These are phyloP conservation scores for Lutjanus campechanus DNA, from an alignment of 2,797 vertebrate species.

Conservation along the genomic window DNA sequence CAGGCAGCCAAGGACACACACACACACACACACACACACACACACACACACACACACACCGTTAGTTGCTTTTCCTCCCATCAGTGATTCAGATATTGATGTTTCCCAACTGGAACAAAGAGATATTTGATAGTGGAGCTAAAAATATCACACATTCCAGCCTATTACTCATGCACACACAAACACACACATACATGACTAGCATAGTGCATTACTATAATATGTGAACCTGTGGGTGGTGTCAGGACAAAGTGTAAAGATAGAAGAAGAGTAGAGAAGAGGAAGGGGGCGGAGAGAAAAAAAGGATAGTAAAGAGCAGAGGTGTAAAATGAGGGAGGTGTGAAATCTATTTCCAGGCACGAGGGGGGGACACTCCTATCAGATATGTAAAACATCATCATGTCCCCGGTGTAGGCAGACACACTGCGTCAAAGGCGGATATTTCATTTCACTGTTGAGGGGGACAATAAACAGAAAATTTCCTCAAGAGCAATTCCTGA, in stretches of 20 bases:
- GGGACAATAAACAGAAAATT: no score
- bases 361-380: slow-evolving; percentile 24
- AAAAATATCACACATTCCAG: slow-evolving; percentile 67
- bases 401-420: slow-evolving; percentile 6
- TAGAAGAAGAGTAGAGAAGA: slow-evolving; percentile 20
- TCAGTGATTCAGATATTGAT: slow-evolving; percentile 72
- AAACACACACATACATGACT: slow-evolving; percentile 6
- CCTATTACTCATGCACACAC: slow-evolving; percentile 41
- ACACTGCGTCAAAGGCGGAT: not conserved
- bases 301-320: slow-evolving; percentile 42
- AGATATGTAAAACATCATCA: slow-evolving; percentile 42
- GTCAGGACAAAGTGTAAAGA: slow-evolving; percentile 35
- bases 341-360: slow-evolving; percentile 62
- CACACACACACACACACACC: not conserved
- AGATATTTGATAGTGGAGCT: slow-evolving; percentile 72
- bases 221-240: slow-evolving; percentile 8
- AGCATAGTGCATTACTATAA: not conserved
- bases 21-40: no score
- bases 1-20: slow-evolving; percentile 69
- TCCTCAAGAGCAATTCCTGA: no score
- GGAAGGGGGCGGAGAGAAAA: slow-evolving; percentile 19
- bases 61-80: slow-evolving; percentile 48
- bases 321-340: slow-evolving; percentile 47
- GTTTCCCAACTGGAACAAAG: slow-evolving; percentile 64
- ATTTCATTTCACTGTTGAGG: no score